Conservation (phyloP, 2,797 vertebrate species). For the Oreortyx pictus region DNA sequence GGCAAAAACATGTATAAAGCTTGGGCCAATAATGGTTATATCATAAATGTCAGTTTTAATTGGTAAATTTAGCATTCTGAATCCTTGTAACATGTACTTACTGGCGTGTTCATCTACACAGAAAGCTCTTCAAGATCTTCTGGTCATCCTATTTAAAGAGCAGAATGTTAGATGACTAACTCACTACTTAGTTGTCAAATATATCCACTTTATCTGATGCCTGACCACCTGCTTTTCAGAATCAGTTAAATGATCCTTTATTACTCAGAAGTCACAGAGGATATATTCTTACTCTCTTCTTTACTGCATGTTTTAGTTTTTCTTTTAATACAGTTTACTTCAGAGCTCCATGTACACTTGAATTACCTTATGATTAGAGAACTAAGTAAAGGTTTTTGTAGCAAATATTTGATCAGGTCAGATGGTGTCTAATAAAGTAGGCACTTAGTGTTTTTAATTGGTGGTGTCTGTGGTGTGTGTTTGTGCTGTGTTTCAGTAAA, state of each 20-base stretch:
- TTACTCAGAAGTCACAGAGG: not conserved
- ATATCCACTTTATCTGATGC: not conserved
- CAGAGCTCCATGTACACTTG: not conserved
- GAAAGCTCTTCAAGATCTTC: not conserved
- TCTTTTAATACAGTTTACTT: not conserved
- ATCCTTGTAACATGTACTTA: not conserved
- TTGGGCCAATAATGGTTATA: not conserved
- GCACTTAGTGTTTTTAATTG: not conserved
- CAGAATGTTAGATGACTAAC: not conserved
- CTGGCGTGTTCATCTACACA: not conserved
- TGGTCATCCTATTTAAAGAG: not conserved
- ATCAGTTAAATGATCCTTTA: not conserved
- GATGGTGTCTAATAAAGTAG: not conserved
- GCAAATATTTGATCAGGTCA: not conserved
- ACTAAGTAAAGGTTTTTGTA: not conserved
- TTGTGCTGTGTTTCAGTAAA: not conserved
- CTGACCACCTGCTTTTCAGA: not conserved
- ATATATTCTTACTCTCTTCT: not conserved
- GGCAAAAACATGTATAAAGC: not conserved
- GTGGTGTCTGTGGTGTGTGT: not conserved
- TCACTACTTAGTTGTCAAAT: not conserved
- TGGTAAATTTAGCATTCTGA: not conserved
- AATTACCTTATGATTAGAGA: not conserved
- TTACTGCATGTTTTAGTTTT: not conserved
- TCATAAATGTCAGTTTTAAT: not conserved